Evolutionary conservation across 2,797 vertebrate genomes (phyloP).

Genomic region (Fistularia tabacaria): DNA sequence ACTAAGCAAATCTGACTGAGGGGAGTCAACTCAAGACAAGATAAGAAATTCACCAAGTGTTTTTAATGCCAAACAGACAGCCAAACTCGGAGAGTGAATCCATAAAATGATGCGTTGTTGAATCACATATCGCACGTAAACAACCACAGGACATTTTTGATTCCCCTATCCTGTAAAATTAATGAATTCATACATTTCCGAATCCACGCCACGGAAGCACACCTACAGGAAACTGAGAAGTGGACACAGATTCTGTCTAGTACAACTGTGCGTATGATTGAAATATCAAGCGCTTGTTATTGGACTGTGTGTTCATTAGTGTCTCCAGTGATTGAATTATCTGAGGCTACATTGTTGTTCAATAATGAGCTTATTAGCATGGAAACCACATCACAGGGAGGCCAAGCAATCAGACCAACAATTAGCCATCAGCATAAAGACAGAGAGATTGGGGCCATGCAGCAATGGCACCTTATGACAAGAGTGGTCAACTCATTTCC

Average conservation of each 20-base stretch:
- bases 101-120: no score
- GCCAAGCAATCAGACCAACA: slow-evolving; percentile 66
- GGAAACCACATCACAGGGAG: slow-evolving; percentile 55
- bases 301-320: slow-evolving; percentile 59
- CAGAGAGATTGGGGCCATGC: slow-evolving; percentile 54
- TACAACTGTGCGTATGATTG: slow-evolving; percentile 35
- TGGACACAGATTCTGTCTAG: slow-evolving; percentile 30
- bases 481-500: slow-evolving; percentile 72
- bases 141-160: no score
- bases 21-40: no score
- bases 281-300: slow-evolving; percentile 55
- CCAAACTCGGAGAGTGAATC: no score
- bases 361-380: slow-evolving; percentile 75
- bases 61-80: no score
- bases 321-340: slow-evolving; percentile 70
- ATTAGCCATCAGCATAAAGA: slow-evolving; percentile 58
- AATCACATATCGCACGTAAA: no score
- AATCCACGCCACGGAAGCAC: slow-evolving; percentile 19
- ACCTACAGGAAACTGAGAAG: slow-evolving; percentile 15
- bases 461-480: slow-evolving; percentile 54
- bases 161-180: background rate
- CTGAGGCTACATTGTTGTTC: slow-evolving; percentile 61
- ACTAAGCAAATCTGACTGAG: no score
- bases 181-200: slow-evolving; percentile 7
- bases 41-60: no score